phyloP scores from a whole-genome alignment of 2,797 vertebrate genomes.

The Siniperca scherzeri region DNA sequence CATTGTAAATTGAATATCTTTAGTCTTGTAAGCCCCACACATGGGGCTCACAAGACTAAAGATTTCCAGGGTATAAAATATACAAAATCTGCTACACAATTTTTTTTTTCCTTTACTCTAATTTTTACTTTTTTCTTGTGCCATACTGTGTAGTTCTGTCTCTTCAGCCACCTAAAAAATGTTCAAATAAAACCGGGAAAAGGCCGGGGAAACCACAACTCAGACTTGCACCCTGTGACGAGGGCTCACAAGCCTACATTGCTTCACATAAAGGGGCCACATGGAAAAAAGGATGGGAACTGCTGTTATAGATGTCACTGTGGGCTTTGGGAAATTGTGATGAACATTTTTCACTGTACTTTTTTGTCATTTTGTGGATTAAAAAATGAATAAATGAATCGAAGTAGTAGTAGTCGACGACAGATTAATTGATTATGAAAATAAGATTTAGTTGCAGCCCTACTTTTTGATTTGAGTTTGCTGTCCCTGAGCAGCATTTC shows the following conservation, averaged over 20 bases:
- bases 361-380: not conserved
- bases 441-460: not conserved
- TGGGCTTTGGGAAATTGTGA: not conserved
- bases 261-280: not conserved
- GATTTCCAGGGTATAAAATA: not conserved
- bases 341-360: not conserved
- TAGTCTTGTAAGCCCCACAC: not conserved
- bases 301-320: not conserved
- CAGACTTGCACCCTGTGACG: not conserved
- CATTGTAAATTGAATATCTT: not conserved
- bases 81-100: not conserved
- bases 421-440: conserved; percentile 2
- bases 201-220: not conserved
- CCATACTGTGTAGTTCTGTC: not conserved
- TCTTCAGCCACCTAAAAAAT: not conserved
- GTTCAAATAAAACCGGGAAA: no score
- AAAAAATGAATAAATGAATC: not conserved
- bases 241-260: not conserved
- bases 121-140: not conserved
- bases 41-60: not conserved
- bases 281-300: not conserved
- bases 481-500: conserved; percentile 23
- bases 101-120: not conserved
- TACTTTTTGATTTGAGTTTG: conserved; percentile 18
- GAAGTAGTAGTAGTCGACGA: rapidly evolving